Percentiles rank a stretch among this genome's conserved stretches.
Conservation (phyloP, 2,797 vertebrate genomes). For the Neopelma chrysocephalum region DNA sequence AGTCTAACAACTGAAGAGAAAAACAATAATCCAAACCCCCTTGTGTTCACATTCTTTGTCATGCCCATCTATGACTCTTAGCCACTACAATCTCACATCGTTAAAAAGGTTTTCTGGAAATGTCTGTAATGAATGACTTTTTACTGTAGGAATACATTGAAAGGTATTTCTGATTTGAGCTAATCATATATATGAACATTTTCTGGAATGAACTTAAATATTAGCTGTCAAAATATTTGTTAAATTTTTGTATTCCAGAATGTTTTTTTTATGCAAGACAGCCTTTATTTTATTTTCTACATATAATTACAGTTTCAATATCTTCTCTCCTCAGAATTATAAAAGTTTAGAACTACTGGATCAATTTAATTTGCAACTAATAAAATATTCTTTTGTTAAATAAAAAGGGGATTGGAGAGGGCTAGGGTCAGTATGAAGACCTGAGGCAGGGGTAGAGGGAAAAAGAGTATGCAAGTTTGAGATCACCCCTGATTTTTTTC, state of each 20-base stretch:
- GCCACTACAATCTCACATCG: background rate
- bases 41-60: background rate
- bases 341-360: background rate
- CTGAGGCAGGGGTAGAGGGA: fast-evolving
- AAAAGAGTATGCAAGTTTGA: background rate
- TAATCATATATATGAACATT: background rate
- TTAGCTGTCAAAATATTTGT: background rate
- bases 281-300: background rate
- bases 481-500: background rate
- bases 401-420: background rate
- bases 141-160: background rate
- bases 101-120: background rate
- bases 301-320: background rate
- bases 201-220: background rate
- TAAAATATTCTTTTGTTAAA: background rate
- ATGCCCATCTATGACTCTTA: background rate
- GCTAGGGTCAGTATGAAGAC: background rate
- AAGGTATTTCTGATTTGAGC: background rate
- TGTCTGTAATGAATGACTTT: background rate
- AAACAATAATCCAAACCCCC: background rate
- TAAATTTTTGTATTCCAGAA: background rate
- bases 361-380: background rate
- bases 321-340: background rate
- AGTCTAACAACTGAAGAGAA: background rate
- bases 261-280: background rate